These are phyloP conservation scores for Dinothrombium tinctorium DNA, from an alignment of 1,140 invertebrate species.

Conservation along the genomic window DNA sequence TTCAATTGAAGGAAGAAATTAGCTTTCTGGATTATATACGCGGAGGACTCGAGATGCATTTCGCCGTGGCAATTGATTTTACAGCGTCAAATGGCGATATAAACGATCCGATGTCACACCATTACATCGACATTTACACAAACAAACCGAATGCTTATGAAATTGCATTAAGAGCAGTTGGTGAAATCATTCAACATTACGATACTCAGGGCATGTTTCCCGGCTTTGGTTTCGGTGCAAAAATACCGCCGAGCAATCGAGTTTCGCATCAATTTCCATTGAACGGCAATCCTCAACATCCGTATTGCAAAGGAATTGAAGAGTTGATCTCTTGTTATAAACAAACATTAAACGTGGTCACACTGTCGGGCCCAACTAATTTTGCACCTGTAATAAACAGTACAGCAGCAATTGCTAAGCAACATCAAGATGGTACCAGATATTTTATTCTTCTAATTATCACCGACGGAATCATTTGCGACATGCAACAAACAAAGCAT, in stretches of 20 bases:
- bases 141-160: slow-evolving; percentile 31
- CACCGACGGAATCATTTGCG: slow-evolving; percentile 40
- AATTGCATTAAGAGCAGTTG: slow-evolving; percentile 31
- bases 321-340: slow-evolving; percentile 22
- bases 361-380: slow-evolving; percentile 38
- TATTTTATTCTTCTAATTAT: slow-evolving; percentile 38
- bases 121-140: slow-evolving; percentile 25
- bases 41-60: slow-evolving; percentile 27
- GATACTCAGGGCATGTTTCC: slow-evolving; percentile 17
- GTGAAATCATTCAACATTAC: slow-evolving; percentile 39
- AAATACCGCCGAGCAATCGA: slow-evolving; percentile 10
- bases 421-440: not conserved
- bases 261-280: slow-evolving; percentile 15
- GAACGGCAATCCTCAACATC: slow-evolving; percentile 13
- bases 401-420: slow-evolving; percentile 20
- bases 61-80: slow-evolving; percentile 39
- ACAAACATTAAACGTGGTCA: slow-evolving; percentile 25
- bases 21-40: slow-evolving; percentile 13
- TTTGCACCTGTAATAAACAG: slow-evolving; percentile 32
- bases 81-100: slow-evolving; percentile 41
- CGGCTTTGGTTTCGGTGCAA: slow-evolving; percentile 13
- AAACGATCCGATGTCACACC: slow-evolving; percentile 28
- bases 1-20: slow-evolving; percentile 6
- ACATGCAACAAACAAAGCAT: slow-evolving; percentile 34
- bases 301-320: slow-evolving; percentile 21